phyloP scores from a whole-genome alignment of 1,140 invertebrate genomes.

The Amyelois transitella region DNA sequence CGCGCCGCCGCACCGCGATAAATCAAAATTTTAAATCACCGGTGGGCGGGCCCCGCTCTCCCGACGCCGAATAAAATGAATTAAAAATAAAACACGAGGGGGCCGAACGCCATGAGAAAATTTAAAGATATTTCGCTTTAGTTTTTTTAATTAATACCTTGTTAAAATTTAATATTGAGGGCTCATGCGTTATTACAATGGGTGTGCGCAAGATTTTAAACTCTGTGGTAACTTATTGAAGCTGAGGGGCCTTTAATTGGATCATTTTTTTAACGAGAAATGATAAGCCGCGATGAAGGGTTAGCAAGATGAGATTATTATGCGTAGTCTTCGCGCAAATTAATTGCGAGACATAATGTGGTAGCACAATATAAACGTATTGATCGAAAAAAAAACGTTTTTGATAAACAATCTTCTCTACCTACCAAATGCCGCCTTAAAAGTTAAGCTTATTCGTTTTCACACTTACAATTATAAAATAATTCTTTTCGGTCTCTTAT shows the following conservation, averaged over 20 bases:
- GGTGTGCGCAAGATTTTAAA: constrained; percentile 69
- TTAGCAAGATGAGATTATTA: constrained; percentile 34
- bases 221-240: constrained; percentile 65
- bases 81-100: constrained; percentile 66
- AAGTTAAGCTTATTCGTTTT: too few species aligned
- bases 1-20: constrained; percentile 51
- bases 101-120: constrained; percentile 64
- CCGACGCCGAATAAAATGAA: constrained; percentile 70
- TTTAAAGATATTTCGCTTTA: constrained; percentile 70
- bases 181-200: constrained; percentile 70
- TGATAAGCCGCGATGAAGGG: constrained; percentile 44
- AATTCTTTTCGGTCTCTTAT: too few species aligned
- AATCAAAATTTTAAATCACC: constrained; percentile 74
- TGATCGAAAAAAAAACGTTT: background rate
- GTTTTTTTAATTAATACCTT: constrained; percentile 74
- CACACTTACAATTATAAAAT: too few species aligned
- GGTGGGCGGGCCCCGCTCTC: constrained; percentile 60
- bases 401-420: background rate
- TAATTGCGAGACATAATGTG: constrained; percentile 19
- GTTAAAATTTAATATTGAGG: constrained; percentile 74
- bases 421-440: too few species aligned
- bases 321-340: constrained; percentile 26
- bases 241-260: constrained; percentile 57
- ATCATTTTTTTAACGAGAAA: constrained; percentile 68
- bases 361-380: background rate